Evolutionary conservation across 1,140 invertebrate genomes (phyloP), one percentile per base, ranked within the genome.

Genomic region (Zaprionus gabonicus): DNA sequence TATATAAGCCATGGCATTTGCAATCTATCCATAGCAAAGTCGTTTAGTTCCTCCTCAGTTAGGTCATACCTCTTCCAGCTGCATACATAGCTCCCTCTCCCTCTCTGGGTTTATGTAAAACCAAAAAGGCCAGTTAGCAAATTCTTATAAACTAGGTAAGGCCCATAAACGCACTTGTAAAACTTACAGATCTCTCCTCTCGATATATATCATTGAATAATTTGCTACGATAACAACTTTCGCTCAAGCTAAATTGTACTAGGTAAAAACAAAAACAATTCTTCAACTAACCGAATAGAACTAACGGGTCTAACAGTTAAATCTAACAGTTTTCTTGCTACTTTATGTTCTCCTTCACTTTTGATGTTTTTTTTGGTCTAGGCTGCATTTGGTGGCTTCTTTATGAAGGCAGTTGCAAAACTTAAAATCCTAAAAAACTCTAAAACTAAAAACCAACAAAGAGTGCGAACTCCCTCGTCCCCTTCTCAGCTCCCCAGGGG

Each of bases 311-410:
- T 68, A 83, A 83, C 68, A 83, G 44, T 70, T 68, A 44, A 31
- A 46, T 9, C 51, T 75, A 72, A 76, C 62, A 65, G 60, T 36
- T 34, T 66, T 34, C 55, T 53, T n/a, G 7, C 41, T 44, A 44
- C 41, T 17, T 57, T 17, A 23, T 44, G 31, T 53, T 38, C 1
- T 28, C 7, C 23, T 15, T 7, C 31, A n/a, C 27, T 2, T 44
- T 1, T 41, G 1, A 28, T 66, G 46, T 12, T 68, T 46, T 17
- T 87, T 88, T 88, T 88, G 85, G 85, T 88, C 85, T 88, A 90
- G 60, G 81, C 85, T 88, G 85, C 81, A 85, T 85, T 76, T 88
- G 71, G 71, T 77, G 65, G 72, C 80, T 51, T n/a, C 66, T 60
- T 15, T 46, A 58, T 63, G 51, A 69, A 74, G 67, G 72, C 72